Percentiles rank a stretch among this genome's conserved stretches.
phyloP scores from a whole-genome alignment of 2,113 vertebrate genomes.

The Balaenoptera acutorostrata region DNA sequence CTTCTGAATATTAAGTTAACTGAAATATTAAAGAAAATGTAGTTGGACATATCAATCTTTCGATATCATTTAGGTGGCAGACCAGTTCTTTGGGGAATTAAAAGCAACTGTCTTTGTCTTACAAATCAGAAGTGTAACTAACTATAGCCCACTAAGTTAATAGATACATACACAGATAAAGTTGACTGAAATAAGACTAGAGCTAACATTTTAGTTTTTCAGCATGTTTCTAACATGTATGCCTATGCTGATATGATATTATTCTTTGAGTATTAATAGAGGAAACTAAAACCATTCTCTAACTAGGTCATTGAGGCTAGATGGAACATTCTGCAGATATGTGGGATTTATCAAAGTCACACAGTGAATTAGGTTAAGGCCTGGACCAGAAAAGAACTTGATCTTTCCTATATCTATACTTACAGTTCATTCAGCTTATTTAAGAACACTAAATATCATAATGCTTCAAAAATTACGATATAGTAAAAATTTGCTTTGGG shows the following conservation, averaged over 20 bases:
- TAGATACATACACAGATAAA: neutral
- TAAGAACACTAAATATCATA: neutral
- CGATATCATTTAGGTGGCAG: neutral
- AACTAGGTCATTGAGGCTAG: neutral
- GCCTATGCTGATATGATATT: neutral
- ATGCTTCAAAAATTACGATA: neutral
- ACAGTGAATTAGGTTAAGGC: conserved; percentile 34
- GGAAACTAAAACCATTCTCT: neutral
- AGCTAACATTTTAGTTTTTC: neutral
- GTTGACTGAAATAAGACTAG: neutral
- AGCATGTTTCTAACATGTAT: neutral
- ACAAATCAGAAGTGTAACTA: neutral
- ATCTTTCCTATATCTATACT: neutral
- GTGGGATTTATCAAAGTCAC: conserved; percentile 28
- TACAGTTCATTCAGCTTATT: neutral
- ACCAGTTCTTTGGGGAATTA: neutral
- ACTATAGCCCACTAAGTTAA: neutral
- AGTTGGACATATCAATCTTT: neutral
- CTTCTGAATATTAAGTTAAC: conserved; percentile 29
- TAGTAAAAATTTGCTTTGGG: neutral
- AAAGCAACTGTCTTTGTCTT: neutral
- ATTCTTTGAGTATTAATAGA: neutral
- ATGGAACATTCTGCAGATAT: neutral
- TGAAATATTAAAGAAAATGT: neutral
- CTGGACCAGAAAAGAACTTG: neutral